Base-by-base conservation (phyloP, 2,113 vertebrate species). In the Dromas ardeola region DNA sequence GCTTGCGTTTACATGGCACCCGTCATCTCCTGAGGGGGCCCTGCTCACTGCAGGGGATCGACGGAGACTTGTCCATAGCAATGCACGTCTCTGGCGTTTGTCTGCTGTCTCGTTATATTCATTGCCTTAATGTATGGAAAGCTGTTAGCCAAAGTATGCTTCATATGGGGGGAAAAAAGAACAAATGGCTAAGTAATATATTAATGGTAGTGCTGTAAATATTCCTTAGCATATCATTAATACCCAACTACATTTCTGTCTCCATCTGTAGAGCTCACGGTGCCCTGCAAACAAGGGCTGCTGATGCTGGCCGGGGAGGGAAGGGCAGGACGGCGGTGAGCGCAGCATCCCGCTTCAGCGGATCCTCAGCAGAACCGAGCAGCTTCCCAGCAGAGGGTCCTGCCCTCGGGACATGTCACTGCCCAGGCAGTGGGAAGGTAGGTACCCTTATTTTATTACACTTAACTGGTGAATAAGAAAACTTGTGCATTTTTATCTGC, bases 171-270 rank as follows among this genome's bases (percentile, higher is more conserved):
- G 88, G 34, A 38, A 9, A 38, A 1, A 25, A 66, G 15, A 81
- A 59, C 13, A 32, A 96, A 83, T 67, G 74, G 10, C 14, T n/a
- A 22, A n/a, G 77, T 6, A 38, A 95, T 77, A 5, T 50, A 77
- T 86, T 92, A 66, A 79, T 92, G 27, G 90, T 72, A 61, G 88
- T 14, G 93, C 84, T 93, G 90, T 87, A 92, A 95, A 90, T 95
- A 72, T 53, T 71, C 26, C 73, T 55, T 23, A 40, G 83, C 15
- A 0, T 1, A 20, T 59, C 61, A 25, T 29, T 81, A 59, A 79
- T 6, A 30, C 56, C 29, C 74, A 40, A 11, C 49, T 77, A 3
- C 15, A 1, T 61, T 82, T 61, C 40, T 85, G 58, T 8, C 62
- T 27, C 8, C 6, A 2, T 8, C 45, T 11, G 0, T 1, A 11